Evolutionary conservation across 2,888 invertebrate species (phyloP).

Genomic region (Thecophora atra): DNA sequence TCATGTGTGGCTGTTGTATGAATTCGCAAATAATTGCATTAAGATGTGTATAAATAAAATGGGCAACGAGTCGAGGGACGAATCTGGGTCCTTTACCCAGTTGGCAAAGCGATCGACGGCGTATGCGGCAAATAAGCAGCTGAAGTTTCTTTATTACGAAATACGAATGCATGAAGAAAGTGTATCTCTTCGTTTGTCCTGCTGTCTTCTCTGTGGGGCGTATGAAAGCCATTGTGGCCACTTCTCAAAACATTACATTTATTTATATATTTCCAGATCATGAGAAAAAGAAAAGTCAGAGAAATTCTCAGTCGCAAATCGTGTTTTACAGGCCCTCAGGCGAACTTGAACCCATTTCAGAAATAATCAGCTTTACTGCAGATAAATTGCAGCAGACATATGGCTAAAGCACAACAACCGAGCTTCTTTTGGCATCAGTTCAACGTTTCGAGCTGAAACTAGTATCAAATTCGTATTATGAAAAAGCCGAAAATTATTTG

Average conservation of each 20-base stretch:
- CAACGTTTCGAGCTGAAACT: no score
- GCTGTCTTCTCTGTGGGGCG: slow-evolving; percentile 1
- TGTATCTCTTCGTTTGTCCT: slow-evolving; percentile 20
- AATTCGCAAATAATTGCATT: slow-evolving; percentile 14
- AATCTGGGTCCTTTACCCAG: not conserved
- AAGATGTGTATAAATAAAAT: slow-evolving; percentile 18
- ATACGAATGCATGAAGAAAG: slow-evolving; percentile 26
- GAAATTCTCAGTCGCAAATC: not conserved
- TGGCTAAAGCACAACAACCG: not conserved
- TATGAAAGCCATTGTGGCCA: slow-evolving; percentile 21
- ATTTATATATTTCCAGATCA: slow-evolving; percentile 13
- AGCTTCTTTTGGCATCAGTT: no score
- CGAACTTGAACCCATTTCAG: slow-evolving; percentile 40
- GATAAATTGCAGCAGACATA: slow-evolving; percentile 36
- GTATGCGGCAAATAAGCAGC: slow-evolving; percentile 3
- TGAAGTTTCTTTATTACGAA: no score
- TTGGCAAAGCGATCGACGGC: slow-evolving; percentile 2
- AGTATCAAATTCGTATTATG: no score
- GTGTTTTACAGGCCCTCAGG: slow-evolving; percentile 10
- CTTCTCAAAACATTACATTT: slow-evolving; percentile 19
- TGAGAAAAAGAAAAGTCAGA: not conserved
- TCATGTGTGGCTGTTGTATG: not conserved
- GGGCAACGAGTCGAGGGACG: not conserved
- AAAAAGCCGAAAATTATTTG: no score
- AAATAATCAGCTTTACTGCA: slow-evolving; percentile 31